Evolutionary conservation across 2,888 invertebrate genomes (phyloP).

Genomic region (Synanthedon andrenaeformis): DNA sequence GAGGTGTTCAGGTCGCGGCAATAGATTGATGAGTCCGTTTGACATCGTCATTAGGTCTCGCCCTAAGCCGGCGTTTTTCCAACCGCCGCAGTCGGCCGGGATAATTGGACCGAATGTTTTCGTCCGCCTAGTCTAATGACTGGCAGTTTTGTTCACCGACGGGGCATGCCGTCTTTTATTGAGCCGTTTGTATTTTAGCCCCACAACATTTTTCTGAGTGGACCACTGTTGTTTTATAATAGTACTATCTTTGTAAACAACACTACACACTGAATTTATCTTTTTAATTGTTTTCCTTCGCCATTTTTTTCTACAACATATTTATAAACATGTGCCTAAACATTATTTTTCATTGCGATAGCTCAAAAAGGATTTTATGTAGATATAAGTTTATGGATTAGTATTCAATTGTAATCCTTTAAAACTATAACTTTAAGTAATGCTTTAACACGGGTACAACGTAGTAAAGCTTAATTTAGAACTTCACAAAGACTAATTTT

Average conservation of each 20-base stretch:
- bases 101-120: conserved; percentile 65
- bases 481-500: too few relatives aligned
- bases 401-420: too few relatives aligned
- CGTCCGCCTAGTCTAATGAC: conserved; percentile 59
- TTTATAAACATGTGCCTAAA: too few relatives aligned
- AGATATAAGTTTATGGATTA: too few relatives aligned
- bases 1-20: conserved; percentile 26
- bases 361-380: too few relatives aligned
- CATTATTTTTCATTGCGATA: too few relatives aligned
- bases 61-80: conserved; percentile 44
- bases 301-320: too few relatives aligned
- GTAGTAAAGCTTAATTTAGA: too few relatives aligned
- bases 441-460: too few relatives aligned
- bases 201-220: conserved; percentile 25
- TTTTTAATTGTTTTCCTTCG: too few relatives aligned
- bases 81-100: conserved; percentile 17
- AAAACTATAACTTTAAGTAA: too few relatives aligned
- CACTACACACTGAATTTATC: too few relatives aligned
- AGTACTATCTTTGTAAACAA: conserved; percentile 1
- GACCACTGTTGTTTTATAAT: conserved; percentile 27
- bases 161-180: conserved; percentile 55
- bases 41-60: conserved; percentile 61
- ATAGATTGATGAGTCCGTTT: conserved; percentile 59
- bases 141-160: conserved; percentile 61
- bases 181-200: conserved; percentile 50